phyloP scores from a whole-genome alignment of 2,797 vertebrate species.

The Enteromius treurensis region DNA sequence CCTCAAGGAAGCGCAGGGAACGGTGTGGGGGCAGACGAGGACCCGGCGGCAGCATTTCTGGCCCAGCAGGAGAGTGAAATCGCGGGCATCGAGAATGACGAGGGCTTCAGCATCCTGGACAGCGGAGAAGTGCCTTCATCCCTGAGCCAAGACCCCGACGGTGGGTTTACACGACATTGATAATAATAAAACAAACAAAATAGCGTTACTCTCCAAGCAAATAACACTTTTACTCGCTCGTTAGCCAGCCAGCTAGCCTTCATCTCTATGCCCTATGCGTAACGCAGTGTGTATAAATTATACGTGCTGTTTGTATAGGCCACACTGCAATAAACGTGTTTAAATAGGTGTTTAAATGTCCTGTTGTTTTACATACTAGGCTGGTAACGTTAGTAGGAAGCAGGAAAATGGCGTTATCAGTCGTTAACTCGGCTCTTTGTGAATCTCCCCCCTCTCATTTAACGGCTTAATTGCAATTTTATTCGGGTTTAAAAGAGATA shows the following conservation, averaged over 20 bases:
- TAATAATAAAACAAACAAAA: no score
- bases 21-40: conserved; percentile 82
- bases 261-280: background rate
- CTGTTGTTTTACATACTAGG: background rate
- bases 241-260: conserved; percentile 24
- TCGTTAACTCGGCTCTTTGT: background rate
- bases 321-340: background rate
- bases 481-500: background rate
- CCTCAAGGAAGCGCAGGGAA: conserved; percentile 77
- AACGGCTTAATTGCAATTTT: background rate
- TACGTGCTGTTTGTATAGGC: no score
- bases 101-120: conserved; percentile 94
- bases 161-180: conserved; percentile 34
- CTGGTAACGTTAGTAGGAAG: background rate
- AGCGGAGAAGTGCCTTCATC: conserved; percentile 84
- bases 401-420: conserved; percentile 30
- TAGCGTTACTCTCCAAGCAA: background rate
- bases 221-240: background rate
- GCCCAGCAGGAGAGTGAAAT: conserved; percentile 96
- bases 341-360: background rate
- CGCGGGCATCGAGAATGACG: conserved; percentile 93
- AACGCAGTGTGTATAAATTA: background rate
- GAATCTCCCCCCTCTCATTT: background rate
- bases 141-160: conserved; percentile 66
- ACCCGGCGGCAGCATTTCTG: conserved; percentile 92